A percentile compares a stretch with the other conserved stretches of the same genome.
Evolutionary conservation across 2,888 invertebrate genomes (phyloP).

Genomic region (Cephus sareptanus): DNA sequence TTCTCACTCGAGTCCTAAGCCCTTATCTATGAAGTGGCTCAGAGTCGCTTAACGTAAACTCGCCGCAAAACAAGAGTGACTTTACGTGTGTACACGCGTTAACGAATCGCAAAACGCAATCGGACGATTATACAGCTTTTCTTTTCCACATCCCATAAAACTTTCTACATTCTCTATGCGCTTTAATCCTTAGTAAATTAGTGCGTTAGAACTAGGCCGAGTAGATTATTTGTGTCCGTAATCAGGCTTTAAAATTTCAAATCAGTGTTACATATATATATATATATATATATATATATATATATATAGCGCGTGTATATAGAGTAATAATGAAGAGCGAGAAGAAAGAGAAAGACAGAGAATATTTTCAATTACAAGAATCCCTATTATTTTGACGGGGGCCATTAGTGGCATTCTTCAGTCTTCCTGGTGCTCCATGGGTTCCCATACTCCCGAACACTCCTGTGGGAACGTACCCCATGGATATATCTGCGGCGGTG

Average conservation of each 20-base stretch:
- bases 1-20: constrained; percentile 16
- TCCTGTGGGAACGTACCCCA: constrained; percentile 54
- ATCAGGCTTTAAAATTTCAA: not conserved
- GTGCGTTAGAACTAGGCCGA: not conserved
- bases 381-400: constrained; percentile 42
- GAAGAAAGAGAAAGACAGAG: not conserved
- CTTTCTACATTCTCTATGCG: not conserved
- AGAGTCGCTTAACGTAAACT: not conserved
- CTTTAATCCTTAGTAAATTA: not conserved
- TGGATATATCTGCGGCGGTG: constrained; percentile 18
- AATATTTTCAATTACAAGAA: constrained; percentile 44
- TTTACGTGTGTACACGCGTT: not conserved
- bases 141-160: not conserved
- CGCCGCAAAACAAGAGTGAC: not conserved
- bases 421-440: constrained; percentile 35
- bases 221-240: not conserved
- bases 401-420: constrained; percentile 38
- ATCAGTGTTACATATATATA: not conserved
- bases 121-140: not conserved
- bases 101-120: not conserved
- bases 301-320: not conserved
- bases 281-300: not conserved
- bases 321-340: not conserved
- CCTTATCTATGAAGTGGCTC: not conserved
- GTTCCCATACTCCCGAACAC: constrained; percentile 50